phyloP scores from a whole-genome alignment of 2,888 invertebrate genomes.

The Eristalis intricaria region DNA sequence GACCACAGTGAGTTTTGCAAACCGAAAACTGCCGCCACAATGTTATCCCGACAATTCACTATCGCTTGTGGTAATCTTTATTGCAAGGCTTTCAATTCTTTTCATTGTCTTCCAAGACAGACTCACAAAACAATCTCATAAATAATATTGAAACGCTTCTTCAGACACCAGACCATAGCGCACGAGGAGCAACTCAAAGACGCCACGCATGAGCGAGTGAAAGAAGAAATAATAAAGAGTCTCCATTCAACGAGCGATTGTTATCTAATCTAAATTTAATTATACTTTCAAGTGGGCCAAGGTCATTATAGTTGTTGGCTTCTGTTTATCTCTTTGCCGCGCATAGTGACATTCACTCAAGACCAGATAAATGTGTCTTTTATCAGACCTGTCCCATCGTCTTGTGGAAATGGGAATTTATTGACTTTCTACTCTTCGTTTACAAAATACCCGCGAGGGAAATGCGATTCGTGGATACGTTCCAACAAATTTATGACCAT shows the following conservation, averaged over 20 bases:
- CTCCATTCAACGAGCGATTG: constrained; percentile 24
- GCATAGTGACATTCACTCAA: background rate
- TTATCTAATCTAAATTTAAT: constrained; percentile 52
- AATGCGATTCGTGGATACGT: background rate
- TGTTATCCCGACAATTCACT: constrained; percentile 3
- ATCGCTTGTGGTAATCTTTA: background rate
- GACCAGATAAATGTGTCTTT: background rate
- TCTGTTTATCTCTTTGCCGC: constrained; percentile 13
- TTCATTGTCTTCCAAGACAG: background rate
- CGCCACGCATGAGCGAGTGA: background rate
- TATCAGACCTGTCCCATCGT: background rate
- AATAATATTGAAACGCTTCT: background rate
- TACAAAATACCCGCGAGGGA: background rate
- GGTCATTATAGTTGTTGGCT: constrained; percentile 43
- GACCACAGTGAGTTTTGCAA: background rate
- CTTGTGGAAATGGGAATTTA: background rate
- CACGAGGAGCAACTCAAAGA: background rate
- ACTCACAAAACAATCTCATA: background rate
- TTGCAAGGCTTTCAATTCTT: background rate
- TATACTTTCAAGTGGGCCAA: constrained; percentile 52
- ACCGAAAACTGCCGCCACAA: background rate
- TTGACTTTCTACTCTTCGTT: constrained; percentile 1
- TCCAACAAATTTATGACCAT: background rate
- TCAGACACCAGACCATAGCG: background rate
- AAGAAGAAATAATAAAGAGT: background rate